A percentile compares a stretch with the other conserved stretches of the same genome.
These are phyloP conservation scores for Gallinago solitaria DNA, from an alignment of 2,797 vertebrate species.

Conservation along the genomic window DNA sequence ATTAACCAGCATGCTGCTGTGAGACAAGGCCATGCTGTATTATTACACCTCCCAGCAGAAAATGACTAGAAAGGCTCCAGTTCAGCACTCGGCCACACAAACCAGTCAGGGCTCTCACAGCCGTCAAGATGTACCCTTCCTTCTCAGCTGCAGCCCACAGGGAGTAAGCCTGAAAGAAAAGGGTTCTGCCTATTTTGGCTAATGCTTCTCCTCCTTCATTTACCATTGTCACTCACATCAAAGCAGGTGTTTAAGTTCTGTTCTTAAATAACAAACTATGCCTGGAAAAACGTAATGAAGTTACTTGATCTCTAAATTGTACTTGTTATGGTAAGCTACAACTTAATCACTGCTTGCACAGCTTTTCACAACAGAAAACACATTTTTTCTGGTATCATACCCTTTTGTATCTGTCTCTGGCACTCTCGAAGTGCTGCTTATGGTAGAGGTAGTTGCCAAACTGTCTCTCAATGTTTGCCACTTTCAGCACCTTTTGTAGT, in stretches of 20 bases:
- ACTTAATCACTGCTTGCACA: neutral
- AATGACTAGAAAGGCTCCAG: neutral
- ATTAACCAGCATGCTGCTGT: neutral
- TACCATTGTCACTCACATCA: neutral
- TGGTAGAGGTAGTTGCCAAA: constrained; percentile 92
- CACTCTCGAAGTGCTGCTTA: constrained; percentile 77
- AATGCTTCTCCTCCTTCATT: neutral
- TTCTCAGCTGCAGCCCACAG: rapidly evolving
- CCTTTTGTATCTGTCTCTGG: constrained; percentile 89
- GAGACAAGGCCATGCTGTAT: neutral
- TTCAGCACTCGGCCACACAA: neutral
- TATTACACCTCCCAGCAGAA: neutral
- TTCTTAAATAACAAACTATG: neutral
- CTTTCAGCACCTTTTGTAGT: constrained; percentile 82
- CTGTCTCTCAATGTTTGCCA: constrained; percentile 81
- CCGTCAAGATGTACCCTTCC: rapidly evolving
- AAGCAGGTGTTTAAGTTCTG: neutral
- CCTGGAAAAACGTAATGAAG: neutral
- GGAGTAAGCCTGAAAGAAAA: neutral
- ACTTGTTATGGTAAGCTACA: neutral
- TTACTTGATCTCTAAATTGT: neutral
- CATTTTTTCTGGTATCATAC: constrained; percentile 62
- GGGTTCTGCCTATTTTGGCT: neutral
- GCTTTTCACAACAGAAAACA: neutral
- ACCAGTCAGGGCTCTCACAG: neutral